Evolutionary conservation across 2,888 invertebrate species (phyloP), one percentile per base, ranked within the genome.

Genomic region (Myathropa florea): DNA sequence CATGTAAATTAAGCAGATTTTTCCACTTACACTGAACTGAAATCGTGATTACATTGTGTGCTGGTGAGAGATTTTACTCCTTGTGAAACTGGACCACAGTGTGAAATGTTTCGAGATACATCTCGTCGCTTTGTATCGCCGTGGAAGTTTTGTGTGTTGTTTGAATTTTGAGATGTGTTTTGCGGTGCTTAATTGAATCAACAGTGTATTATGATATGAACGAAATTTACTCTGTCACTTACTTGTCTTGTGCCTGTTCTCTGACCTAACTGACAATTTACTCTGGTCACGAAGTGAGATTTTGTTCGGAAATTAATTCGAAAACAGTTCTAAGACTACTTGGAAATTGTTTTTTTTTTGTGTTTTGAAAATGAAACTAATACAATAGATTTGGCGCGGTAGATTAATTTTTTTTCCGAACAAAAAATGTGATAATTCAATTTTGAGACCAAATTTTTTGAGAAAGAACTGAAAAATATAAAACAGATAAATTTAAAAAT

Each of bases 131-230:
- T 39, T 65, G 24, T 46, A 26, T 39, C n/a, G 53, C 26, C 10
- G 65, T 4, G 14, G 33, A 3, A 21, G 10, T 23, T 10, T 55
- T 55, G 57, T 68, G 33, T 33, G 28, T 63, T 33, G 33, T 28
- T 24, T 55, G 33, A 4, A 63, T 59, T 57, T 70, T 36, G 18
- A 36, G 57, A 30, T 30, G 28, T 30, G 28, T 12, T 18, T 65
- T 12, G 33, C 36, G 55, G 67, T 73, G 65, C 30, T 67, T 68
- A 46, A 46, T 68, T 83, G 68, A 83, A 73, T 79, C 75, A 84
- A 79, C 60, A 68, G 68, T 72, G 67, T 23, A 64, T 33, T 61
- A 33, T 75, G 57, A 18, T 73, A n/a, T 24, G 12, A 72, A 78
- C 39, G 57, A 23, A 24, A 57, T 18, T 72, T 67, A 53, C 53